These are phyloP conservation scores for Timema cristinae DNA, from an alignment of 2,888 invertebrate genomes.

Conservation along the genomic window DNA sequence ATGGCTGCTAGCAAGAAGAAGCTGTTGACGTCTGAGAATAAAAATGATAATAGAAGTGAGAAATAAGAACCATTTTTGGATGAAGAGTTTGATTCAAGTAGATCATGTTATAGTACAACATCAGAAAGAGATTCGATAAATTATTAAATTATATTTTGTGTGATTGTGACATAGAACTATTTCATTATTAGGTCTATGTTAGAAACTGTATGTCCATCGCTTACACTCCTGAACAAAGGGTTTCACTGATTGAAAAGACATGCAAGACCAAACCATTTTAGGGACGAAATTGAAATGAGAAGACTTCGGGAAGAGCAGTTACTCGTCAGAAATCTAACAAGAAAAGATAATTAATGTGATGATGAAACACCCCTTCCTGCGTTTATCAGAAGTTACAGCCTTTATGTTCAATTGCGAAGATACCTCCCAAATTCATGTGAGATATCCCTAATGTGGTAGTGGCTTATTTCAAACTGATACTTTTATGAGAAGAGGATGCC, in stretches of 20 bases:
- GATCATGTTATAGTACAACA: too few relatives aligned
- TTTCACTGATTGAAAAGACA: not conserved
- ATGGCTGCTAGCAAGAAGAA: too few relatives aligned
- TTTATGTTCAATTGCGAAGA: conserved; percentile 1
- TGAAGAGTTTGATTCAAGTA: too few relatives aligned
- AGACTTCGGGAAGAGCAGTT: not conserved
- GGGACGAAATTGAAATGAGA: not conserved
- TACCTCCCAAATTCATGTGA: not conserved
- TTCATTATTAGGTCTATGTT: too few relatives aligned
- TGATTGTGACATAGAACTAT: too few relatives aligned
- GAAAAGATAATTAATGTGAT: not conserved
- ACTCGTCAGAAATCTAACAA: not conserved
- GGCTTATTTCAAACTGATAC: not conserved
- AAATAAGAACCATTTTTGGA: too few relatives aligned
- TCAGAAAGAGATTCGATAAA: too few relatives aligned
- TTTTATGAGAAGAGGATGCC: not conserved
- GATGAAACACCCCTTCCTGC: not conserved
- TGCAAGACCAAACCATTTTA: not conserved
- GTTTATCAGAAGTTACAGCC: conserved; percentile 1
- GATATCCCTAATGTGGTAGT: not conserved
- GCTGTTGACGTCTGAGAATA: too few relatives aligned
- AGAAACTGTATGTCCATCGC: not conserved
- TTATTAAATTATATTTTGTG: too few relatives aligned
- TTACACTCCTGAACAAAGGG: not conserved
- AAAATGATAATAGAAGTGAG: too few relatives aligned